These are phyloP conservation scores for Fulica atra DNA, from an alignment of 2,113 vertebrate species.

Conservation along the genomic window DNA sequence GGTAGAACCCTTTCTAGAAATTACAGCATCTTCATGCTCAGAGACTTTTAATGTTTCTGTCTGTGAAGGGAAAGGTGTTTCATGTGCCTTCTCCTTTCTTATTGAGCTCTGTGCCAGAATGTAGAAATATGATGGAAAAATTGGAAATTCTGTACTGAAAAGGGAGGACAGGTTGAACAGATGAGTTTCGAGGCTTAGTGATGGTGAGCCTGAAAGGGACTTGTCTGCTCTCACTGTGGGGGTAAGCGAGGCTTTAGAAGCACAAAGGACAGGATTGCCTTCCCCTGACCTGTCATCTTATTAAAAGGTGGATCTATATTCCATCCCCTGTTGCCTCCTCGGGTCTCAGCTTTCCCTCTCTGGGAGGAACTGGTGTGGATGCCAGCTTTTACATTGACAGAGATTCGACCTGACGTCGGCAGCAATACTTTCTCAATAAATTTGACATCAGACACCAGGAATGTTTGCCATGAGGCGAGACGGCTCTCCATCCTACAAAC, in stretches of 20 bases:
- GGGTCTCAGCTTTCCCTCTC: background rate
- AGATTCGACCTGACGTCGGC: background rate
- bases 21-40: fast-evolving
- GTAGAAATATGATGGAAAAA: background rate
- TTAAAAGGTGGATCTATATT: background rate
- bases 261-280: background rate
- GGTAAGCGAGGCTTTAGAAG: background rate
- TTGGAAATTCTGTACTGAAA: background rate
- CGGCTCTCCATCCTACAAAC: background rate
- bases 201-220: background rate
- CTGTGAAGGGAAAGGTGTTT: background rate
- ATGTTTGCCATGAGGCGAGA: background rate
- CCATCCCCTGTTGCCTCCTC: background rate
- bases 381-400: background rate
- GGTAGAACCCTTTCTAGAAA: background rate
- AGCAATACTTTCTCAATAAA: background rate
- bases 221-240: fast-evolving
- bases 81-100: background rate
- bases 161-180: background rate
- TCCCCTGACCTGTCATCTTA: background rate
- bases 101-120: fast-evolving
- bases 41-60: background rate
- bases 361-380: background rate
- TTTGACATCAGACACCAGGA: background rate
- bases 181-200: background rate